These are phyloP conservation scores for Parasteatoda lunata DNA, from an alignment of 2,888 invertebrate genomes.

Conservation along the genomic window DNA sequence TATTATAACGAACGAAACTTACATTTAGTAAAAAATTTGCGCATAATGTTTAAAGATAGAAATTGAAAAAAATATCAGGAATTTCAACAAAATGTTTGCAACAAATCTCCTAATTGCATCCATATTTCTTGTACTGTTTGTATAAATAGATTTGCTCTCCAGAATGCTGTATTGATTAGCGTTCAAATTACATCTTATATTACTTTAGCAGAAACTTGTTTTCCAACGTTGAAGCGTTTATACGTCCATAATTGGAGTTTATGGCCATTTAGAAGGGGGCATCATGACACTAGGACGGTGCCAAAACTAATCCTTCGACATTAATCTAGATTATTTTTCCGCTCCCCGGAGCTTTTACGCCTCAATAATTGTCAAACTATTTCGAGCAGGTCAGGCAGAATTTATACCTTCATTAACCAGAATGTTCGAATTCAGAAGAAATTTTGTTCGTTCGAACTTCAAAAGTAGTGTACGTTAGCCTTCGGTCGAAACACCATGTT, in stretches of 20 bases:
- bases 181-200: slow-evolving; percentile 19
- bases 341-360: slow-evolving; percentile 23
- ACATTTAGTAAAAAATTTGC: no score
- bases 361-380: slow-evolving; percentile 48
- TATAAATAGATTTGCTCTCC: no score
- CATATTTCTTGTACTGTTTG: no score
- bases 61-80: no score
- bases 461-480: background rate
- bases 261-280: slow-evolving; percentile 42
- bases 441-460: background rate
- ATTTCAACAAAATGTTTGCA: no score
- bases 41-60: no score
- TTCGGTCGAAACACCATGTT: background rate
- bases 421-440: background rate
- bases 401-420: slow-evolving; percentile 38
- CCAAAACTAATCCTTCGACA: slow-evolving; percentile 38
- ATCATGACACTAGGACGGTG: slow-evolving; percentile 28
- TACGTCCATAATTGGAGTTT: slow-evolving; percentile 50
- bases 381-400: slow-evolving; percentile 18
- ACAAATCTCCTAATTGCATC: no score
- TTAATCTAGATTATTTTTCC: slow-evolving; percentile 40
- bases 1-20: no score
- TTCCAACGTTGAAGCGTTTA: slow-evolving; percentile 43
- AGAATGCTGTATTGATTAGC: slow-evolving; percentile 8
- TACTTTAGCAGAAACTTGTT: slow-evolving; percentile 41